A percentile compares a stretch with the other conserved stretches of the same genome.
phyloP scores from a whole-genome alignment of 2,888 invertebrate species.

The Dynastes hyllus region DNA sequence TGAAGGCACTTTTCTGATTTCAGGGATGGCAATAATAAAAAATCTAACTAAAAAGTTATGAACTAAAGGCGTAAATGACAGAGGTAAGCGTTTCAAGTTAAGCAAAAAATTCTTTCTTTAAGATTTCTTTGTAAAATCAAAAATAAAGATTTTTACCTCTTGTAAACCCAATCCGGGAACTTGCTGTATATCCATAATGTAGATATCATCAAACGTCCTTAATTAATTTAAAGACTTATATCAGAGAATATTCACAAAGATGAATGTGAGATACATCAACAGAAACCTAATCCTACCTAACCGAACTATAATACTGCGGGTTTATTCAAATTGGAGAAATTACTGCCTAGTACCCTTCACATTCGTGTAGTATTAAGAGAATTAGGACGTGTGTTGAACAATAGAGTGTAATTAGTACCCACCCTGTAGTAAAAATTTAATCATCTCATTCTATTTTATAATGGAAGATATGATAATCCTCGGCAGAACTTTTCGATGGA shows the following conservation, averaged over 20 bases:
- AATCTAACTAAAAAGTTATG: no score
- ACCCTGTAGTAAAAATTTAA: background rate
- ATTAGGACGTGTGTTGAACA: slow-evolving; percentile 14
- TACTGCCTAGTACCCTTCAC: slow-evolving; percentile 14
- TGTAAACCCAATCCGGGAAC: no score
- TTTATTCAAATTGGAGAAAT: slow-evolving; percentile 30
- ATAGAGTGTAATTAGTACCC: slow-evolving; percentile 2
- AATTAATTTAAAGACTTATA: background rate
- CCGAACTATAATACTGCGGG: slow-evolving; percentile 21
- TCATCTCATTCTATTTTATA: background rate
- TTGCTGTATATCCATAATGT: no score
- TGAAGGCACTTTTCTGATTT: no score
- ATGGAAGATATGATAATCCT: background rate
- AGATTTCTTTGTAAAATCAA: no score
- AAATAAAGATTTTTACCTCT: no score
- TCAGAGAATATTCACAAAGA: slow-evolving; percentile 10
- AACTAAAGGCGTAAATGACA: no score
- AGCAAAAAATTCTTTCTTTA: no score
- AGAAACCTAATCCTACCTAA: slow-evolving; percentile 20
- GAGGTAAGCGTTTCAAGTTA: no score
- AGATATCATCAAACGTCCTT: no score
- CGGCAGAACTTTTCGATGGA: no score
- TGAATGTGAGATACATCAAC: background rate
- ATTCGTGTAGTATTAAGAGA: slow-evolving; percentile 6
- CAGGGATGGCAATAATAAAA: no score